Conservation (phyloP, 1,140 invertebrate genomes). For the Laupala kohalensis region DNA sequence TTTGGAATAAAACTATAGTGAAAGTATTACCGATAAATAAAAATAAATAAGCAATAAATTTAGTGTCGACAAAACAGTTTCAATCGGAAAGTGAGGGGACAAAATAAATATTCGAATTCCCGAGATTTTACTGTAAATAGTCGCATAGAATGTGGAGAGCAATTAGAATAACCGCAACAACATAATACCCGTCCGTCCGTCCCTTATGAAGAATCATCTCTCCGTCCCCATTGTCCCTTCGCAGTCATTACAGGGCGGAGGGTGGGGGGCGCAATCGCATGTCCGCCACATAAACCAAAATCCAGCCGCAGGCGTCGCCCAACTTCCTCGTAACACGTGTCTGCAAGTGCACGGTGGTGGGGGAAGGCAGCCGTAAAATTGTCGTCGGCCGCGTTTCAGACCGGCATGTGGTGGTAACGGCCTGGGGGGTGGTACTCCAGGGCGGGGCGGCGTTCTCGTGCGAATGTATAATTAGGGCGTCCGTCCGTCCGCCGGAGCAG, state of each 20-base stretch:
- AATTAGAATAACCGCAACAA: too few species aligned
- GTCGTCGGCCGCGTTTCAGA: not conserved
- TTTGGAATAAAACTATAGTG: too few species aligned
- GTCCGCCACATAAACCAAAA: not conserved
- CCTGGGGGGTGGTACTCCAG: not conserved
- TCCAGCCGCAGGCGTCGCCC: not conserved
- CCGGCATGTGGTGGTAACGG: not conserved
- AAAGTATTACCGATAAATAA: too few species aligned
- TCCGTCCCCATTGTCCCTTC: not conserved
- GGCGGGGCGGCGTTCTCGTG: not conserved
- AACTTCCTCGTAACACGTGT: not conserved
- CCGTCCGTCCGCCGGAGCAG: not conserved
- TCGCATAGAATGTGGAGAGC: too few species aligned
- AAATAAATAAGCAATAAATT: too few species aligned
- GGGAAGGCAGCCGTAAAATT: not conserved
- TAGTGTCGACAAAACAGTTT: too few species aligned
- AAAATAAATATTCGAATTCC: too few species aligned
- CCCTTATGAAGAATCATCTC: too few species aligned
- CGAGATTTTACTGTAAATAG: too few species aligned
- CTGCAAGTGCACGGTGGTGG: not conserved
- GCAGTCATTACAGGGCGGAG: not conserved
- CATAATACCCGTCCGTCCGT: too few species aligned
- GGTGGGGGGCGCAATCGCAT: not conserved
- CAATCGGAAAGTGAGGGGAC: too few species aligned
- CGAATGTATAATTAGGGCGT: not conserved